Evolutionary conservation across 2,888 invertebrate genomes (phyloP).

Genomic region (Sinopyrophorus schimmeli): DNA sequence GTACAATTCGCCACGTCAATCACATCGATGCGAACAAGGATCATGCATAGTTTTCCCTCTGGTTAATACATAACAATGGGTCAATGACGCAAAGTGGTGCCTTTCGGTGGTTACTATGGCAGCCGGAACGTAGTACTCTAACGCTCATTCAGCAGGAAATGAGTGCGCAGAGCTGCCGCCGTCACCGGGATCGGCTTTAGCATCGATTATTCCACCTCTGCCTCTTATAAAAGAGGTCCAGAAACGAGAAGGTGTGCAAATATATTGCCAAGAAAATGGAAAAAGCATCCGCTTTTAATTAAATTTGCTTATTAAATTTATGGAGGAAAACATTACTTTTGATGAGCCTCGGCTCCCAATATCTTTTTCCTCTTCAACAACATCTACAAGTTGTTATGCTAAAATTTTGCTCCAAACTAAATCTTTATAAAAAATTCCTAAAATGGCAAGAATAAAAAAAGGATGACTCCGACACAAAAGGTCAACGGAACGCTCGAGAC

Average conservation of each 20-base stretch:
- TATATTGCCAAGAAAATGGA: slow-evolving; percentile 19
- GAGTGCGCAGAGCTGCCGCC: slow-evolving; percentile 31
- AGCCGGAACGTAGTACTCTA: slow-evolving; percentile 35
- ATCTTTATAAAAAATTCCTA: too few species aligned
- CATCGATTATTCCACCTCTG: slow-evolving; percentile 29
- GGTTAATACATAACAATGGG: slow-evolving; percentile 32
- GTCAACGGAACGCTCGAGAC: too few species aligned
- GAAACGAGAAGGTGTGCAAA: slow-evolving; percentile 19
- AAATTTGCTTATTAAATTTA: too few species aligned
- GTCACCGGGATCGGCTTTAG: slow-evolving; percentile 23
- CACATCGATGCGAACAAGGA: slow-evolving; percentile 22
- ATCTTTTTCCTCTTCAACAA: too few species aligned
- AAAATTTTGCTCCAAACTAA: too few species aligned
- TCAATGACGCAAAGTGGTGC: slow-evolving; percentile 32
- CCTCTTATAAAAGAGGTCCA: slow-evolving; percentile 16
- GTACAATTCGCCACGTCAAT: slow-evolving; percentile 24
- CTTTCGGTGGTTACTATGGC: slow-evolving; percentile 32
- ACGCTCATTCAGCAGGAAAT: slow-evolving; percentile 34
- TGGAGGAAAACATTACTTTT: too few species aligned
- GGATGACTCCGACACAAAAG: too few species aligned
- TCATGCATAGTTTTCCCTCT: slow-evolving; percentile 19
- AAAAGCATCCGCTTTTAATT: slow-evolving; percentile 10
- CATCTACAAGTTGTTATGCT: too few species aligned
- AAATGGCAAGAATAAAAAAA: too few species aligned
- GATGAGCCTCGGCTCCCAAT: too few species aligned